Base-by-base conservation (phyloP, 2,113 vertebrate species). In the Castor canadensis region DNA sequence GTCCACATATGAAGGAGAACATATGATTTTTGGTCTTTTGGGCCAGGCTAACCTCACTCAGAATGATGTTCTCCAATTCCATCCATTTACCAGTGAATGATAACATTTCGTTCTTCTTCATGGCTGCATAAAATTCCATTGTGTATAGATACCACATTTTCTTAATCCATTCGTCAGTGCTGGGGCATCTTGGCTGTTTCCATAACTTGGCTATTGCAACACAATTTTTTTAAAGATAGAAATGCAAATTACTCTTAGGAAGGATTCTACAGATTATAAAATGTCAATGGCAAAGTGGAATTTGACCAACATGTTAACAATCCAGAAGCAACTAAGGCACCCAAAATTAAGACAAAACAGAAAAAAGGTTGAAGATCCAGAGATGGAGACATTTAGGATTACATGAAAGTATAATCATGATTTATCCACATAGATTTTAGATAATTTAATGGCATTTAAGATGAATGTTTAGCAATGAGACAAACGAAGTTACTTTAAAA, bases 161-260 rank as follows among this genome's bases (percentile, higher is more conserved):
- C n/a, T n/a, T n/a, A n/a, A n/a, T n/a, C n/a, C n/a, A n/a, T n/a
- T n/a, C n/a, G n/a, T n/a, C n/a, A n/a, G n/a, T n/a, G n/a, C n/a
- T n/a, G n/a, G n/a, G n/a, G n/a, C n/a, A n/a, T n/a, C n/a, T n/a
- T n/a, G n/a, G n/a, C n/a, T n/a, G n/a, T n/a, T n/a, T n/a, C n/a
- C n/a, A n/a, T n/a, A n/a, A n/a, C n/a, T n/a, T n/a, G n/a, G n/a
- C n/a, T n/a, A n/a, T n/a, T n/a, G n/a, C n/a, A n/a, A n/a, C n/a
- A n/a, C n/a, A n/a, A n/a, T n/a, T n/a, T n/a, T 90, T 93, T 69
- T 47, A 89, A 73, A 69, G 91, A 64, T 64, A 26, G 22, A 80
- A 85, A 22, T 66, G 32, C 69, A 62, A 89, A 7, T 56, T 81
- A n/a, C 7, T 62, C 85, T 3, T 43, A 82, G 81, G 43, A 49